phyloP scores from a whole-genome alignment of 2,888 invertebrate genomes.

The Portevinia maculata region DNA sequence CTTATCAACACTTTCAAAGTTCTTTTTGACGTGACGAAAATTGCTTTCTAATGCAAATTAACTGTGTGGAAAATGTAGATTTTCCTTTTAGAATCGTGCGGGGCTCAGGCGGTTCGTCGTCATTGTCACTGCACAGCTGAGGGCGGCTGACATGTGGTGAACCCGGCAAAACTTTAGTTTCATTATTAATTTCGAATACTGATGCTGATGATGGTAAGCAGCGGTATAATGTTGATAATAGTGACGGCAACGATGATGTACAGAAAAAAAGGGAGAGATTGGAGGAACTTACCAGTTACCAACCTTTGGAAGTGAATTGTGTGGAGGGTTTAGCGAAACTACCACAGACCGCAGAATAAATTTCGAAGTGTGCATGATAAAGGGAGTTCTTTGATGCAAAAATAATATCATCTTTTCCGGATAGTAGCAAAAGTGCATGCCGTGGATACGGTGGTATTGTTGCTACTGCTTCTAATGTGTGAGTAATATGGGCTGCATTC shows the following conservation, averaged over 20 bases:
- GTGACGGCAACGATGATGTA: conserved; percentile 40
- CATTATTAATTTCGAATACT: conserved; percentile 69
- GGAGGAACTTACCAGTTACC: conserved; percentile 22
- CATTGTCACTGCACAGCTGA: conserved; percentile 46
- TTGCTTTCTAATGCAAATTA: conserved; percentile 75
- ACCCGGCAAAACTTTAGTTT: conserved; percentile 66
- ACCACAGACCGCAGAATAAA: conserved; percentile 61
- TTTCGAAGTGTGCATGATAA: conserved; percentile 41
- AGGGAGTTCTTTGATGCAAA: conserved; percentile 23
- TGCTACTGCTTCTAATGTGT: too few relatives aligned
- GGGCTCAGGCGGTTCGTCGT: too few relatives aligned
- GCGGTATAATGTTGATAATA: conserved; percentile 19
- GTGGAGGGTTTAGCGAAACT: too few relatives aligned
- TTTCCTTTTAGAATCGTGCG: conserved; percentile 17
- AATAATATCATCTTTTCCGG: conserved; percentile 18
- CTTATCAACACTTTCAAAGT: conserved; percentile 74
- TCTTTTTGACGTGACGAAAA: conserved; percentile 74
- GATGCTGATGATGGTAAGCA: conserved; percentile 44
- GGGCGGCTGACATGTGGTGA: conserved; percentile 67
- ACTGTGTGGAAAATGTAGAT: conserved; percentile 70
- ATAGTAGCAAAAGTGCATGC: neutral
- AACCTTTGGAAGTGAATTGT: neutral
- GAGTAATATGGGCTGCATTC: too few relatives aligned
- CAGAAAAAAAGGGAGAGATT: conserved; percentile 32
- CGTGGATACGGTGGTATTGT: too few relatives aligned